These are phyloP conservation scores for Phyllostomus hastatus DNA, from an alignment of 2,113 vertebrate genomes.

Conservation along the genomic window DNA sequence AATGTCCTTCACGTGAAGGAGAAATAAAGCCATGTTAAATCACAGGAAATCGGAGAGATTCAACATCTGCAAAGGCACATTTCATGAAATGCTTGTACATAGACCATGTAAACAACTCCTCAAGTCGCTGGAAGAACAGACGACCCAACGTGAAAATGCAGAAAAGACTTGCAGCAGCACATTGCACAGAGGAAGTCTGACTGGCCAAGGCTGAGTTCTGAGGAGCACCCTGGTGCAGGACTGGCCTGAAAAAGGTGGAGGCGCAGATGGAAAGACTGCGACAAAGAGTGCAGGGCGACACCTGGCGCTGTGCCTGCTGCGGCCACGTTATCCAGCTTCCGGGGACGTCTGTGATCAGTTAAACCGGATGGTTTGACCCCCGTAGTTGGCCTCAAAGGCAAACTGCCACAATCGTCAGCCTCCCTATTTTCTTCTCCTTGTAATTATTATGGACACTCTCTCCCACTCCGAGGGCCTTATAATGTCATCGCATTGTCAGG, in stretches of 20 bases:
- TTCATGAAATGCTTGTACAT: background rate
- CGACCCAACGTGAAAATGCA: background rate
- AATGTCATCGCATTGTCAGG: background rate
- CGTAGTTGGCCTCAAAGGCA: background rate
- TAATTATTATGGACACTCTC: background rate
- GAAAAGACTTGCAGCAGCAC: background rate
- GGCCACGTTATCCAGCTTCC: background rate
- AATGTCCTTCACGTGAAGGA: background rate
- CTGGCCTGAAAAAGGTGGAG: background rate
- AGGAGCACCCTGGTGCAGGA: background rate
- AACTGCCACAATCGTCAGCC: background rate
- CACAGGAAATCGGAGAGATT: background rate
- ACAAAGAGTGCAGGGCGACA: background rate
- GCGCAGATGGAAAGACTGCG: too few species aligned
- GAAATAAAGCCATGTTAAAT: background rate
- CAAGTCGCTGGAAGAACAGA: background rate
- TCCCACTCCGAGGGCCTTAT: background rate
- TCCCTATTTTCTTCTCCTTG: background rate
- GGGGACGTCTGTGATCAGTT: background rate
- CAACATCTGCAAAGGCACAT: background rate
- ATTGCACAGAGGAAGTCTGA: background rate
- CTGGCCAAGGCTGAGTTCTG: background rate
- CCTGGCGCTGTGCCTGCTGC: rapidly evolving
- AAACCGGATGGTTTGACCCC: background rate
- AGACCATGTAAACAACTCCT: background rate